Percentiles rank a stretch among this genome's conserved stretches.
Conservation (phyloP, 2,888 invertebrate species). For the Tigriopus californicus region DNA sequence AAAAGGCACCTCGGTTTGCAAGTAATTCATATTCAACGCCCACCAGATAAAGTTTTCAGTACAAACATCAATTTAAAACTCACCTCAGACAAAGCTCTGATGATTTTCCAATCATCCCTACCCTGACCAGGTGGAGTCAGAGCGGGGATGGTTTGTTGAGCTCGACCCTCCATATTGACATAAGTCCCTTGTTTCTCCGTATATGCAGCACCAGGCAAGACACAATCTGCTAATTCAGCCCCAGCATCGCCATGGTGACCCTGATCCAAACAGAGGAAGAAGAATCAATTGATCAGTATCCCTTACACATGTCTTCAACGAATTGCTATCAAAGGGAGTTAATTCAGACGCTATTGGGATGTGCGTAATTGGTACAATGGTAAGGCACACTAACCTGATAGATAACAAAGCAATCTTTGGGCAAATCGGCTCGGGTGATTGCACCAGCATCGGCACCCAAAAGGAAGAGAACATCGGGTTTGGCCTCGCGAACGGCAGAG, state of each 20-base stretch:
- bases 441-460: conserved; percentile 82
- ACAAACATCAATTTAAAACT: too few species aligned
- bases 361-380: too few species aligned
- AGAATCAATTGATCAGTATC: not conserved
- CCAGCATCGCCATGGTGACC: conserved; percentile 93
- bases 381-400: conserved; percentile 40
- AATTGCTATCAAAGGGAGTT: not conserved
- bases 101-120: conserved; percentile 93
- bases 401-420: conserved; percentile 61
- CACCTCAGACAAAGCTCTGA: conserved; percentile 88
- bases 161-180: conserved; percentile 91
- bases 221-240: conserved; percentile 73
- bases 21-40: too few species aligned
- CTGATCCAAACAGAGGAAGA: too few species aligned
- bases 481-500: conserved; percentile 36
- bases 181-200: conserved; percentile 91
- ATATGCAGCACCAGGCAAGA: conserved; percentile 90
- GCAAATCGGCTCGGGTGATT: conserved; percentile 53
- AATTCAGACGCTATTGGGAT: too few species aligned
- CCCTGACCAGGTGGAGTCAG: conserved; percentile 81
- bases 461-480: conserved; percentile 62
- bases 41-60: too few species aligned
- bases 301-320: not conserved
- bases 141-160: conserved; percentile 71
- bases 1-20: too few species aligned